Percentiles rank a stretch among this genome's conserved stretches.
Conservation (phyloP, 2,113 vertebrate species). For the Menura novaehollandiae region DNA sequence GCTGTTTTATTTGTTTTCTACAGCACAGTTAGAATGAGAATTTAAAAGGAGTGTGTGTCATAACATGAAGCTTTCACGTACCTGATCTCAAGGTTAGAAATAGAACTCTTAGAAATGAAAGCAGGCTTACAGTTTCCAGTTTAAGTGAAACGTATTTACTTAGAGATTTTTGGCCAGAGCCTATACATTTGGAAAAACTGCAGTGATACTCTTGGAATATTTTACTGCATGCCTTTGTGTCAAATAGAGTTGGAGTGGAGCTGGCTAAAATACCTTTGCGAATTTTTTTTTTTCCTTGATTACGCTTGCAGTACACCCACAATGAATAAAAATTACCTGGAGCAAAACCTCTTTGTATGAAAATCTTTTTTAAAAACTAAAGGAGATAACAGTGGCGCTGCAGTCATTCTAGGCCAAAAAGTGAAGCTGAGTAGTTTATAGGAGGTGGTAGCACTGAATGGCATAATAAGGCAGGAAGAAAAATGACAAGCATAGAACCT, state of each 20-base stretch:
- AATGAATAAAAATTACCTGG: background rate
- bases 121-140: background rate
- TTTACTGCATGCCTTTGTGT: conserved; percentile 30
- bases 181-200: conserved; percentile 15
- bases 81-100: background rate
- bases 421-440: background rate
- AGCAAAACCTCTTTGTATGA: background rate
- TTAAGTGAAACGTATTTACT: background rate
- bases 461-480: background rate
- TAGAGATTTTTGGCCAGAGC: conserved; percentile 7
- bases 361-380: background rate
- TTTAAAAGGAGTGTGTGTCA: background rate
- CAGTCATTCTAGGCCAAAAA: background rate
- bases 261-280: background rate
- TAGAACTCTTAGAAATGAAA: background rate
- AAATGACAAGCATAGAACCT: background rate
- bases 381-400: background rate
- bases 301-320: background rate
- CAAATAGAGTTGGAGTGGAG: background rate
- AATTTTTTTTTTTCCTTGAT: background rate
- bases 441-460: background rate
- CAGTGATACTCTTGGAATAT: conserved; percentile 26
- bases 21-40: background rate
- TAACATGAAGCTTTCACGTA: background rate
- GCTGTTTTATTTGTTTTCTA: background rate